Conservation (phyloP, 2,797 vertebrate genomes). For the Micropoecilia bifurca region DNA sequence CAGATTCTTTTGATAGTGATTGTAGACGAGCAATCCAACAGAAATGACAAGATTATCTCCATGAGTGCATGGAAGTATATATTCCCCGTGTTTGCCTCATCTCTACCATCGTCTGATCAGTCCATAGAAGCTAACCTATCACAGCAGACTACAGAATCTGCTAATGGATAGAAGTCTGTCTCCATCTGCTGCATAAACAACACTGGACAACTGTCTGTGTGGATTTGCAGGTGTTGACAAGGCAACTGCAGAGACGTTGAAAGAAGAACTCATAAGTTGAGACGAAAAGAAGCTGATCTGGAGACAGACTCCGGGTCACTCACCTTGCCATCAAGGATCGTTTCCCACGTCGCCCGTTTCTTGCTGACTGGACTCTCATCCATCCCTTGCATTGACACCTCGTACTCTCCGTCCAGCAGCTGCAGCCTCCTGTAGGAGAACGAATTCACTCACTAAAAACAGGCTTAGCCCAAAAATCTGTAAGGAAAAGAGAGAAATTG, state of each 20-base stretch:
- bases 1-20: neutral
- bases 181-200: neutral
- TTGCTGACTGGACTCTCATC: slow-evolving; percentile 97
- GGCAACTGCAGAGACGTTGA: neutral
- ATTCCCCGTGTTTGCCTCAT: neutral
- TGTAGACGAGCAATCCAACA: neutral
- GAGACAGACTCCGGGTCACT: neutral
- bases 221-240: neutral
- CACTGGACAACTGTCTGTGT: neutral
- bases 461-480: neutral
- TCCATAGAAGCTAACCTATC: neutral
- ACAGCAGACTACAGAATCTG: neutral
- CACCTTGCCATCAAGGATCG: slow-evolving; percentile 97
- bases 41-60: too few relatives aligned
- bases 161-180: neutral
- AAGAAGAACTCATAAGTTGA: neutral
- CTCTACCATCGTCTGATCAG: neutral
- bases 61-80: too few relatives aligned
- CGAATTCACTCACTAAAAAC: neutral
- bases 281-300: neutral
- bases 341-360: slow-evolving; percentile 99
- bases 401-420: slow-evolving; percentile 97
- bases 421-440: slow-evolving; percentile 88
- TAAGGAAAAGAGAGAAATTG: neutral
- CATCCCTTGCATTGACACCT: slow-evolving; percentile 99